Evolutionary conservation across 2,888 invertebrate genomes (phyloP).

Genomic region (Drosophila testacea): DNA sequence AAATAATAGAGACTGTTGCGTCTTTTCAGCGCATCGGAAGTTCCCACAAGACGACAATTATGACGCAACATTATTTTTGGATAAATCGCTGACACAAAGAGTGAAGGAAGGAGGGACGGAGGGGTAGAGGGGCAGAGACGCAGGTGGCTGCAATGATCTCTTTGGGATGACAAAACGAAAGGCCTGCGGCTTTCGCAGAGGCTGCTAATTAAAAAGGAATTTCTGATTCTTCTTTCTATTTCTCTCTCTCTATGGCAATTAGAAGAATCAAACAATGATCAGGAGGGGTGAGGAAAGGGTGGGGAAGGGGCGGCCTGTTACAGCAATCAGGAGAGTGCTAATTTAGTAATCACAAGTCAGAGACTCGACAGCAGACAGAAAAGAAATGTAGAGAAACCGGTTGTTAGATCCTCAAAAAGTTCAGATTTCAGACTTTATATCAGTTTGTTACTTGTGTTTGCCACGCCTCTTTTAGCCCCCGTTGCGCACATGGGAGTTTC

Average conservation of each 20-base stretch:
- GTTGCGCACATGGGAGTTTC: conserved; percentile 9
- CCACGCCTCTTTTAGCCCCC: conserved; percentile 38
- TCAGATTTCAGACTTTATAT: conserved; percentile 13
- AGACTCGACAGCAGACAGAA: conserved; percentile 10
- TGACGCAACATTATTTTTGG: conserved; percentile 76
- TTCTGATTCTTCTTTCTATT: conserved; percentile 42
- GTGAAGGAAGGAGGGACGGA: background rate
- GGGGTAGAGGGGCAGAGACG: background rate
- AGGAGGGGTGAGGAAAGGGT: background rate
- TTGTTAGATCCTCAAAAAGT: conserved; percentile 57
- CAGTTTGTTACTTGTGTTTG: background rate
- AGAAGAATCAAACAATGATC: conserved; percentile 49
- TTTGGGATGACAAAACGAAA: conserved; percentile 42
- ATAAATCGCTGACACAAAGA: conserved; percentile 18
- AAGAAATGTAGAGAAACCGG: conserved; percentile 29
- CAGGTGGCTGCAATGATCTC: conserved; percentile 24
- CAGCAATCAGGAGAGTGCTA: conserved; percentile 73
- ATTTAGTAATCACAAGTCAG: conserved; percentile 74
- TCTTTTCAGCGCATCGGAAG: conserved; percentile 61
- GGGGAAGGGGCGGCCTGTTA: conserved; percentile 2
- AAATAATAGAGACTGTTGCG: conserved; percentile 45
- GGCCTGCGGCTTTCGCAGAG: conserved; percentile 43
- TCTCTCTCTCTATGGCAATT: conserved; percentile 54
- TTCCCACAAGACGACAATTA: conserved; percentile 70
- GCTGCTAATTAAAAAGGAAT: conserved; percentile 73